Conservation (phyloP, 1,140 invertebrate species). For the Oncopeltus fasciatus region DNA sequence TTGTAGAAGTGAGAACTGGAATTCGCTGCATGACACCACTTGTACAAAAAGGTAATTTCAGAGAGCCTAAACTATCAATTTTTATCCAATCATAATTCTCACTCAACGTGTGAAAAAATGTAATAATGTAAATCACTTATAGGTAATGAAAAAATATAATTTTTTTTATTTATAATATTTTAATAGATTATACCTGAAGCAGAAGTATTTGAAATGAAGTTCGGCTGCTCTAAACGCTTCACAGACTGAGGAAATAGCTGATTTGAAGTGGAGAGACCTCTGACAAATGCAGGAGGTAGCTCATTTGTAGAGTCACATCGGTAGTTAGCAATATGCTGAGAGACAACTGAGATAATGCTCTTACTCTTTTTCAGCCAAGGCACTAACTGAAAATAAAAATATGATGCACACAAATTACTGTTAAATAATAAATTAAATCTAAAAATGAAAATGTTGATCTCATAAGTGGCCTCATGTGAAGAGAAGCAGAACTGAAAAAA, state of each 20-base stretch:
- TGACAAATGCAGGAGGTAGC: background rate
- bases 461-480: background rate
- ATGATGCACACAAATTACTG: background rate
- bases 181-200: background rate
- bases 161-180: no score
- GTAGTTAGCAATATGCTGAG: background rate
- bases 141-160: no score
- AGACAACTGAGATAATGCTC: background rate
- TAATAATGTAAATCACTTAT: no score
- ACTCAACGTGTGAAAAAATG: no score
- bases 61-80: no score
- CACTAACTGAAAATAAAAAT: background rate
- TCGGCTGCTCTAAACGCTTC: background rate
- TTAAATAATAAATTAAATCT: background rate
- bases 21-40: no score
- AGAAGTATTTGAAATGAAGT: background rate
- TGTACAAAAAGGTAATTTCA: no score
- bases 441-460: background rate
- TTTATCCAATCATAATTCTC: no score
- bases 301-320: background rate
- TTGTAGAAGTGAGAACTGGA: no score
- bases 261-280: background rate
- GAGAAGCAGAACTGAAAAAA: background rate
- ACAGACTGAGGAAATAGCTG: background rate
- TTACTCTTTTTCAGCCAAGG: background rate